Base-by-base conservation (phyloP, 2,113 vertebrate genomes). In the Oxygymnocypris stewartii region DNA sequence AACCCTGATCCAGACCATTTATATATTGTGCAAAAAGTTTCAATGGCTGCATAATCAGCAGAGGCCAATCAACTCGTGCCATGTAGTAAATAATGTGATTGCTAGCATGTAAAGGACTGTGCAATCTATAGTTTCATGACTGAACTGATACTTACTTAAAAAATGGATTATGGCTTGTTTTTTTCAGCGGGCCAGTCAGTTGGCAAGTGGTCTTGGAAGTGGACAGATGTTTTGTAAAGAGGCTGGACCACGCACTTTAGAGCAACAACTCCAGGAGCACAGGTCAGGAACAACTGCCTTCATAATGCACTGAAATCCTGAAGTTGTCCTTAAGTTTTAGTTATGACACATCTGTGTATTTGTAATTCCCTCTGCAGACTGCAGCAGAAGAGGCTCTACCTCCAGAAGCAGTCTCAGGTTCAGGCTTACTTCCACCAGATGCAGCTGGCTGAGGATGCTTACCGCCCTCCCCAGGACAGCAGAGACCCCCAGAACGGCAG, bases 181-280 rank as follows among this genome's bases (percentile, higher is more conserved):
- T 85, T 86, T 49, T 61, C 94, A 96, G 95, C 96, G 98, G 92
- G 95, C 96, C 76, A 92, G 90, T 85, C 94, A 97, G 74, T 92
- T 99, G 88, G 94, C 94, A 2, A 97, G 96, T 94, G 94, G 96
- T 89, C 97, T 96, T 81, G 96, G 97, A 81, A 96, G 96, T 86
- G 99, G 97, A 88, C 97, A 97, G 88, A 94, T 97, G 14, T 99
- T 96, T 90, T 97, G 97, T 93, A 97, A 98, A 92, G 98, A 99
- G 79, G 65, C 94, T 77, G 31, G 23, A n/a, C 97, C 97, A 6
- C 95, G 98, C 89, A 98, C 96, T 92, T 95, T 99, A 90, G 98
- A 99, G 75, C 98, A 99, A 91, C 98, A 99, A 92, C 94, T 99
- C 31, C 98, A 99, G 92, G 97, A 99, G 85, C 98, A 99, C 94